Evolutionary conservation across 2,888 invertebrate genomes (phyloP), one percentile per base, ranked within the genome.

Genomic region (Brenthis hecate): DNA sequence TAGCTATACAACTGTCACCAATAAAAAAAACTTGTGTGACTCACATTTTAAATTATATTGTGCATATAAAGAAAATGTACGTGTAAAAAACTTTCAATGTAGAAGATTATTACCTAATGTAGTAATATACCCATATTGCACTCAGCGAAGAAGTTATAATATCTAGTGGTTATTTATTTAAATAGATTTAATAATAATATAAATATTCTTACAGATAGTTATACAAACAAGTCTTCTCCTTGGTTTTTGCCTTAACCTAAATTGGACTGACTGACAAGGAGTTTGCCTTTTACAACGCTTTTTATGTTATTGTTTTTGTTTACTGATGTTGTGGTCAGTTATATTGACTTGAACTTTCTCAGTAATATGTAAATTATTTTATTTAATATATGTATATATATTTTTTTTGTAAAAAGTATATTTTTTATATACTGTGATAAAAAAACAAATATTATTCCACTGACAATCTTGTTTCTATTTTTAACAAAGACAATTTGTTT

Each of bases 241-340:
- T 48, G 47, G 16, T 60, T 60, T 50, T 50, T n/a, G 50, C 50
- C 50, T 60, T 50, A 60, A 60, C 50, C 60, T 48, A 60, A 23
- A 61, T 23, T 16, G 28, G n/a, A 61, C n/a, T 53, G 11, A 53
- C 14, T 53, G n/a, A 16, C n/a, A 16, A 53, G 2, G 3, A 51
- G 13, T 51, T 6, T 51, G 51, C 8, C 51, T 13, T 50, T 50
- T 32, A 32, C 6, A 13, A 51, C 51, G 14, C 5, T 51, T 51
- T n/a, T 11, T n/a, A 51, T 14, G 1, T 3, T 3, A n/a, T 5
- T n/a, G n/a, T n/a, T 51, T 51, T 51, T 51, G 51, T 51, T 51
- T 51, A 14, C 6, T 16, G 36, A 8, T 36, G 6, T 6, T 36
- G 36, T 4, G 4, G 28, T 28, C 28, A 28, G 28, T 28, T 28